Evolutionary conservation across 2,113 vertebrate species (phyloP).

Genomic region (Neoarius graeffei): DNA sequence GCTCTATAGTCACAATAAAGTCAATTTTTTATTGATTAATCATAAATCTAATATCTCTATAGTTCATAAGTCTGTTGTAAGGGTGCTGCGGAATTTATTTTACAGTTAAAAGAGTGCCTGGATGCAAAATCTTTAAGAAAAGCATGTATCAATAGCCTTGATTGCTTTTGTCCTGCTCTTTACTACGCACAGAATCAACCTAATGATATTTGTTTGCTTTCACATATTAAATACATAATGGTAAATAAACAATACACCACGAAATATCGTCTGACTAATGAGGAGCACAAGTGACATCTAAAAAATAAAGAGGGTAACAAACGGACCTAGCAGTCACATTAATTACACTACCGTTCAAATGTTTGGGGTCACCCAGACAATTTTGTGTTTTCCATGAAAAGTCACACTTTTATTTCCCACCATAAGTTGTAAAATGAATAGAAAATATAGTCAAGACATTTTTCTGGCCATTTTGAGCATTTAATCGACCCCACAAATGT

Average conservation of each 20-base stretch:
- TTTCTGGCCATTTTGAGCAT: no score
- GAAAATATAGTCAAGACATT: no score
- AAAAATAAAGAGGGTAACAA: slow-evolving; percentile 55
- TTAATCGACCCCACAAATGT: no score
- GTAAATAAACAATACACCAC: slow-evolving; percentile 50
- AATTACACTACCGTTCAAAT: no score
- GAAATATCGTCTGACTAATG: slow-evolving; percentile 29
- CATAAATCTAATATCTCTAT: background rate
- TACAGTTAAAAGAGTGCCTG: background rate
- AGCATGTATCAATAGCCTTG: background rate
- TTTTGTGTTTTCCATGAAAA: no score
- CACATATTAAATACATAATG: slow-evolving; percentile 58
- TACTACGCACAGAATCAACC: slow-evolving; percentile 7
- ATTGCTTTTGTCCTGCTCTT: background rate
- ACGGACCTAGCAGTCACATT: background rate
- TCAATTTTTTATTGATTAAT: background rate
- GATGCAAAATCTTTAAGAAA: background rate
- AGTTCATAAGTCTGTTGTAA: background rate
- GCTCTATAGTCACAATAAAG: background rate
- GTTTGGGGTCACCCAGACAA: no score
- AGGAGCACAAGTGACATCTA: slow-evolving; percentile 58
- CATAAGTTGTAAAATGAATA: no score
- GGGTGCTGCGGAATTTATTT: background rate
- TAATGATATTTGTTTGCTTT: slow-evolving; percentile 58
- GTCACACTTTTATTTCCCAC: no score